Conservation (phyloP, 2,113 vertebrate genomes). For the Ictalurus furcatus region DNA sequence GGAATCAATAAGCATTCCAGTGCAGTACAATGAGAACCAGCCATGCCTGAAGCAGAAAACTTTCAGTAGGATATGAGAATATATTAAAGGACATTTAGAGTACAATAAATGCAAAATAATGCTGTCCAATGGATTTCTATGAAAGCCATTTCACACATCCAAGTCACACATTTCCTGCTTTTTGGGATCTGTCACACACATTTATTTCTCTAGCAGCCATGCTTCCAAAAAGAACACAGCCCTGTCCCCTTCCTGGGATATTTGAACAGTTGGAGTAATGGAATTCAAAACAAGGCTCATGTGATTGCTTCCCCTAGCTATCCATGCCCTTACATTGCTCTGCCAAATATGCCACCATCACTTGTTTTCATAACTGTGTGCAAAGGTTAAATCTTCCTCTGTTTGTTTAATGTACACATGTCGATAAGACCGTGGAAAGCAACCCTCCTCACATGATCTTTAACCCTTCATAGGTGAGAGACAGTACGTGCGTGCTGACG, state of each 20-base stretch:
- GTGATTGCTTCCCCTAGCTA: constrained; percentile 2
- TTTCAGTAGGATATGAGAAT: neutral
- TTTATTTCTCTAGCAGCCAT: constrained; percentile 20
- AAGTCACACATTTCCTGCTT: constrained; percentile 14
- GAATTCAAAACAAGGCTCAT: constrained; percentile 58
- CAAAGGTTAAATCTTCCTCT: constrained; percentile 47
- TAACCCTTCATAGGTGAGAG: constrained; percentile 44
- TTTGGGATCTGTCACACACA: neutral
- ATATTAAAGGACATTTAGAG: neutral
- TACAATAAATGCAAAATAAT: constrained; percentile 11
- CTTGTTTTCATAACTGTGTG: constrained; percentile 57
- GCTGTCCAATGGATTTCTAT: neutral
- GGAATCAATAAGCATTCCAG: constrained; percentile 37
- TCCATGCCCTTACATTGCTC: neutral
- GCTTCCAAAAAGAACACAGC: constrained; percentile 1
- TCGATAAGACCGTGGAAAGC: constrained; percentile 46
- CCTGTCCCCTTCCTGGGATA: constrained; percentile 31
- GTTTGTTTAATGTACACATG: constrained; percentile 59
- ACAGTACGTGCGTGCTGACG: neutral
- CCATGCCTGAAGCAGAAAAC: neutral
- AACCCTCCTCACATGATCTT: constrained; percentile 39
- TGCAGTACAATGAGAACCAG: neutral
- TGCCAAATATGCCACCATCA: constrained; percentile 10
- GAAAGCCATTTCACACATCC: constrained; percentile 20
- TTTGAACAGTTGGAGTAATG: constrained; percentile 56